phyloP scores from a whole-genome alignment of 2,888 invertebrate genomes.

The Temnothorax rugatulus region DNA sequence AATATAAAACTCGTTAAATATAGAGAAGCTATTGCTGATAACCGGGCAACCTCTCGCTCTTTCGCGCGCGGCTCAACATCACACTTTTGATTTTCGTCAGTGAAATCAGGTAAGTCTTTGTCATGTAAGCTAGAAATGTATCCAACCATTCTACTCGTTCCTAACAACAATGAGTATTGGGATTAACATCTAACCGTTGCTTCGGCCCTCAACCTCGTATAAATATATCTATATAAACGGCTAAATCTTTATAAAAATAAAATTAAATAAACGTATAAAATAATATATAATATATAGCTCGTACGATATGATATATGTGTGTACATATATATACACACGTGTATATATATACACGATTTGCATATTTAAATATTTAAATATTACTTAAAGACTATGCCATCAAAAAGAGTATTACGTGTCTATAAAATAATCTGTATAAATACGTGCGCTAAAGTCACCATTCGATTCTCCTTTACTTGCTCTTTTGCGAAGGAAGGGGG shows the following conservation, averaged over 20 bases:
- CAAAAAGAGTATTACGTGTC: conserved; percentile 40
- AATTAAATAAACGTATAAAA: conserved; percentile 83
- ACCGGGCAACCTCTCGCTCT: conserved; percentile 43
- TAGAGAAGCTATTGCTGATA: conserved; percentile 11
- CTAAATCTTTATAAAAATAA: conserved; percentile 82
- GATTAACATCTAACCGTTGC: conserved; percentile 60
- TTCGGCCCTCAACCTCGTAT: conserved; percentile 58
- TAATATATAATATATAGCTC: conserved; percentile 78
- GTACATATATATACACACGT: neutral
- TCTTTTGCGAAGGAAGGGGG: neutral
- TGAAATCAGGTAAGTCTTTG: conserved; percentile 74
- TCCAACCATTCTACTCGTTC: conserved; percentile 76
- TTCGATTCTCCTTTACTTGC: conserved; percentile 33
- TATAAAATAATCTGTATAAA: conserved; percentile 46
- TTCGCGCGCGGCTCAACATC: conserved; percentile 65
- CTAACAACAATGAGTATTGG: conserved; percentile 79
- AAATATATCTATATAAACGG: conserved; percentile 70
- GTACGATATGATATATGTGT: conserved; percentile 2
- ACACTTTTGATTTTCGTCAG: conserved; percentile 61
- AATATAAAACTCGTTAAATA: conserved; percentile 34
- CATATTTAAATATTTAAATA: conserved; percentile 65
- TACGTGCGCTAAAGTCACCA: conserved; percentile 23
- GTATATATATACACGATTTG: conserved; percentile 79
- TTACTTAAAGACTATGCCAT: conserved; percentile 69
- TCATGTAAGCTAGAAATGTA: conserved; percentile 69